Evolutionary conservation across 2,888 invertebrate species (phyloP), one percentile per base, ranked within the genome.

Genomic region (Cistogaster globosa): DNA sequence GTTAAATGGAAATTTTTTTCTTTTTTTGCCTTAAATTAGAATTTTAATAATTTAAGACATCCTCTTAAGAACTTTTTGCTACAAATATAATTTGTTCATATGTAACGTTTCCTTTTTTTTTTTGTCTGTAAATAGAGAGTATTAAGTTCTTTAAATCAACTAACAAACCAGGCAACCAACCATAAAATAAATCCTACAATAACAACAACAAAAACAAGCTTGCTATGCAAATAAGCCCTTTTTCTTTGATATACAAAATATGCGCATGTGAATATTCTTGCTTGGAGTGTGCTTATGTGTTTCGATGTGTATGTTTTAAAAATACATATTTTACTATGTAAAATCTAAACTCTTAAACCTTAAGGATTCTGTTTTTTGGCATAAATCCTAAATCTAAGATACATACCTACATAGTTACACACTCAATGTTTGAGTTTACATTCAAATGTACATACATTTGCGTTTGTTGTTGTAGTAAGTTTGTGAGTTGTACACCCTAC

Each of bases 31-130:
- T 63, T 63, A 82, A 83, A 76, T 83, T 76, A 77, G 32, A 65
- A 77, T 83, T 83, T 83, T 67, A 76, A 83, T 83, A 77, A 71
- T 83, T 83, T 58, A 83, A 77, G 75, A 45, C 42, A 77, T 77
- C 58, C 71, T 77, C 71, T 83, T 76, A 83, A 77, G 65, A 60
- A 77, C 53, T 32, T 72, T 65, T 77, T 77, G 60, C 9, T 20
- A 14, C 51, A 60, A 82, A 72, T 45, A 2, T 38, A 63, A 75
- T 69, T 51, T 45, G 45, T 81, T 74, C 38, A 63, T 55, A 51
- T 80, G 80, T 67, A 60, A 48, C 2, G 14, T 48, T 42, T 14
- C 14, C 1, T 11, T 42, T 42, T 42, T 11, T 42, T 42, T 12
- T 42, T 42, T 12, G 1, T 45, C 1, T 48, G 45, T 6, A 48